Conservation (phyloP, 2,888 invertebrate species). For the Epinotia demarniana region DNA sequence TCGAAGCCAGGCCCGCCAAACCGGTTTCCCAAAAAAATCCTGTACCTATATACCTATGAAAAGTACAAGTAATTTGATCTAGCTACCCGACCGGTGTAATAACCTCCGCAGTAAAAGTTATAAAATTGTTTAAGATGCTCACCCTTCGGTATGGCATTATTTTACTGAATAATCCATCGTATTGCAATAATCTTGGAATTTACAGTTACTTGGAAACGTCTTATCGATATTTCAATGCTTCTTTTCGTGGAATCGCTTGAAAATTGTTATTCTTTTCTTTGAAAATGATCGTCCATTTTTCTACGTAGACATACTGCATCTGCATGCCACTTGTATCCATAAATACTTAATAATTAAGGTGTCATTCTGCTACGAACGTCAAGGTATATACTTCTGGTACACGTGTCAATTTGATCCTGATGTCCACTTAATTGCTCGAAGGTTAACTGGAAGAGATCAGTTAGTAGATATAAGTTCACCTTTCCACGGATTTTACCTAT, state of each 20-base stretch:
- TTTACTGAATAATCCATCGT: conserved; percentile 7
- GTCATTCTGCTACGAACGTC: too few species aligned
- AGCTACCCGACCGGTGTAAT: neutral
- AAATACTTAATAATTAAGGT: too few species aligned
- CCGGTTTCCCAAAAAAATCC: too few species aligned
- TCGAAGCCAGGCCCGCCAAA: too few species aligned
- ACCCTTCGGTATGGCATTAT: neutral
- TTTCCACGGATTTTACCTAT: too few species aligned
- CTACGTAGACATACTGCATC: too few species aligned
- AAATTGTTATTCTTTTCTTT: conserved; percentile 1
- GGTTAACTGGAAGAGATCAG: too few species aligned
- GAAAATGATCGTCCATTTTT: neutral
- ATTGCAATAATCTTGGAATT: conserved; percentile 5
- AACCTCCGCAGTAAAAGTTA: neutral
- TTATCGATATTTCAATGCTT: conserved; percentile 6
- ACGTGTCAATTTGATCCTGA: too few species aligned
- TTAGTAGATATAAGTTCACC: too few species aligned
- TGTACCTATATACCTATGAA: neutral
- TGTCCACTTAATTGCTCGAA: too few species aligned
- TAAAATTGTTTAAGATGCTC: neutral
- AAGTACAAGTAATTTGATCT: neutral
- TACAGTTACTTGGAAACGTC: conserved; percentile 8
- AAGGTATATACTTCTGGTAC: too few species aligned
- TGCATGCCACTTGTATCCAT: too few species aligned
- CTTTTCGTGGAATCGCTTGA: neutral